These are phyloP conservation scores for Temnothorax longispinosus DNA, from an alignment of 1,140 invertebrate genomes.

Conservation along the genomic window DNA sequence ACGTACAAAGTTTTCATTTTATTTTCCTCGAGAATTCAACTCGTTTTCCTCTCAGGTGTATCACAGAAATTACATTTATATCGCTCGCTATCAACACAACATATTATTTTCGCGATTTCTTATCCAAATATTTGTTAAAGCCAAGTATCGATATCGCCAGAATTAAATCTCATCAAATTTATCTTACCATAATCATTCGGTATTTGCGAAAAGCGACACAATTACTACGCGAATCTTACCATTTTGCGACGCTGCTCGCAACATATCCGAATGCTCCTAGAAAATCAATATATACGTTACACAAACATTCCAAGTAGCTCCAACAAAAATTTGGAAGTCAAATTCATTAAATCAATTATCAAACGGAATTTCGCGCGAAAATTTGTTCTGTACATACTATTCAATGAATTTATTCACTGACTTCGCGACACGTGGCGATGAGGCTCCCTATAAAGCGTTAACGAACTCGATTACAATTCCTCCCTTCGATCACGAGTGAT, in stretches of 20 bases:
- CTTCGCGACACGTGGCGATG: slow-evolving; percentile 7
- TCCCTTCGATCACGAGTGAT: slow-evolving; percentile 17
- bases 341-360: not conserved
- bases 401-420: not conserved
- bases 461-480: not conserved
- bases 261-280: slow-evolving; percentile 10
- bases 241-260: slow-evolving; percentile 24
- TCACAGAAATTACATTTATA: slow-evolving; percentile 19
- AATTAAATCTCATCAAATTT: not conserved
- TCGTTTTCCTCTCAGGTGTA: not conserved
- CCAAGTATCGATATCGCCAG: not conserved
- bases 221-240: not conserved
- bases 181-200: not conserved
- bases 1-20: not conserved
- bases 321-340: slow-evolving; percentile 6
- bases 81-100: not conserved
- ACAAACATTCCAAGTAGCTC: not conserved
- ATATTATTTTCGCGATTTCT: not conserved
- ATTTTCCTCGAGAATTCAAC: slow-evolving; percentile 11
- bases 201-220: slow-evolving; percentile 7
- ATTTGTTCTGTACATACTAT: not conserved
- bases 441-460: slow-evolving; percentile 18
- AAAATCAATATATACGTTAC: not conserved
- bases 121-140: slow-evolving; percentile 6
- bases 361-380: not conserved